Evolutionary conservation across 2,888 invertebrate genomes (phyloP), one percentile per base, ranked within the genome.

Genomic region (Apeira syringaria): DNA sequence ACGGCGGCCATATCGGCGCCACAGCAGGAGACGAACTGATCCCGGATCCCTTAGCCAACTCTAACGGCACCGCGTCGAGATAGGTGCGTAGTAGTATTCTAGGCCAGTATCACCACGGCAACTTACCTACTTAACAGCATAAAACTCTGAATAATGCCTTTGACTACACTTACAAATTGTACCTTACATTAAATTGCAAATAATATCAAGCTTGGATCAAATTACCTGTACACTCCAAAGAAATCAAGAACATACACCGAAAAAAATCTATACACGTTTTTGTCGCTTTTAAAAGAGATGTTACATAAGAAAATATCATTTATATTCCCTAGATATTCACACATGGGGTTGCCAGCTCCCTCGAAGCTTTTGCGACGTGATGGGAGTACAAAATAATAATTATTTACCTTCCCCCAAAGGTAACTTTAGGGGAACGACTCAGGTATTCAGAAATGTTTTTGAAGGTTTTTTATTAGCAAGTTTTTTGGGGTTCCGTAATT

Each of bases 311-410:
- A 46, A 40, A 46, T 35, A 46, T 66, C 72, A 73, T 78, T 80
- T 69, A 74, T 75, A 74, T 78, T 77, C 78, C 58, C 61, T 57
- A 61, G 64, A 68, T 64, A 70, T 61, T 74, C 77, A 78, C 75
- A 74, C 71, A 68, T 65, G 64, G 60, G 45, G 50, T 60, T 57
- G 59, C 50, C 50, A 58, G 46, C 51, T 61, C 60, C 54, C 20
- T 52, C 56, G 60, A 68, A 64, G 61, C 63, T 50, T 34, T 44
- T 40, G 26, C 27, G 34, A 63, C 68, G 67, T 68, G 67, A 59
- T 57, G 50, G 48, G 63, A 30, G 39, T 66, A 50, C 66, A 50
- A 64, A 68, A 66, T 64, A 67, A 65, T 69, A 66, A 68, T 69
- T 61, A 67, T 65, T 59, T 62, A 57, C 57, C 20, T 17, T 54